Percentiles rank a stretch among this genome's conserved stretches.
These are phyloP conservation scores for Columba livia DNA, from an alignment of 2,113 vertebrate species.

Conservation along the genomic window DNA sequence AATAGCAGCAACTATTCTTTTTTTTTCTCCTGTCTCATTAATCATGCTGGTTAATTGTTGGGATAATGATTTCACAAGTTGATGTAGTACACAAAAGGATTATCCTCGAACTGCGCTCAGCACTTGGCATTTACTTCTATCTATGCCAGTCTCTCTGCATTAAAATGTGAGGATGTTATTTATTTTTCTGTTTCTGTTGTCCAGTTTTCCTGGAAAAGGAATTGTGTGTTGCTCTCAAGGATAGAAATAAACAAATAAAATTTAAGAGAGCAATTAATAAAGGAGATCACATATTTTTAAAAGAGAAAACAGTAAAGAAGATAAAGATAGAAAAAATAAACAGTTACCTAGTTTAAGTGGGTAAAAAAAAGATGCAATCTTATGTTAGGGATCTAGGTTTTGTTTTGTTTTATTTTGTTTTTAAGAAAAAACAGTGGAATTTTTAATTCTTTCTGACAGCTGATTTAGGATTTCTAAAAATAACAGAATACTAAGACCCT, in stretches of 20 bases:
- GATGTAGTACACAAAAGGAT: conserved; percentile 46
- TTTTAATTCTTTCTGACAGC: not conserved
- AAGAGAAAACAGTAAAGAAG: not conserved
- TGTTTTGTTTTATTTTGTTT: not conserved
- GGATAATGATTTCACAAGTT: conserved; percentile 56
- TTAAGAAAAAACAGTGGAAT: not conserved
- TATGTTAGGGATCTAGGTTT: not conserved
- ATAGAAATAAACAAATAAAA: conserved; percentile 43
- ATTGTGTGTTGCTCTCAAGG: conserved; percentile 31
- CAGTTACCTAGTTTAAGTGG: not conserved
- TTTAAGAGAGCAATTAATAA: not conserved
- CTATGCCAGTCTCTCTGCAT: not conserved
- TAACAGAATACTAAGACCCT: not conserved
- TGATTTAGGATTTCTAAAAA: not conserved
- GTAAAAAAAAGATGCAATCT: not conserved
- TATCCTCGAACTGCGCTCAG: not conserved
- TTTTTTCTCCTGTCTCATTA: not conserved
- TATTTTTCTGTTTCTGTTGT: conserved; percentile 15
- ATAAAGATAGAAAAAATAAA: not conserved
- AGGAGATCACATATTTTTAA: not conserved
- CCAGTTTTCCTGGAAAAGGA: conserved; percentile 16
- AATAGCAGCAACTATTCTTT: not conserved
- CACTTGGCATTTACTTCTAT: not conserved
- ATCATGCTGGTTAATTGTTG: conserved; percentile 49
- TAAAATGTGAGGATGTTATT: conserved; percentile 32